Evolutionary conservation across 2,797 vertebrate genomes (phyloP).

Genomic region (Aselliscus stoliczkanus): DNA sequence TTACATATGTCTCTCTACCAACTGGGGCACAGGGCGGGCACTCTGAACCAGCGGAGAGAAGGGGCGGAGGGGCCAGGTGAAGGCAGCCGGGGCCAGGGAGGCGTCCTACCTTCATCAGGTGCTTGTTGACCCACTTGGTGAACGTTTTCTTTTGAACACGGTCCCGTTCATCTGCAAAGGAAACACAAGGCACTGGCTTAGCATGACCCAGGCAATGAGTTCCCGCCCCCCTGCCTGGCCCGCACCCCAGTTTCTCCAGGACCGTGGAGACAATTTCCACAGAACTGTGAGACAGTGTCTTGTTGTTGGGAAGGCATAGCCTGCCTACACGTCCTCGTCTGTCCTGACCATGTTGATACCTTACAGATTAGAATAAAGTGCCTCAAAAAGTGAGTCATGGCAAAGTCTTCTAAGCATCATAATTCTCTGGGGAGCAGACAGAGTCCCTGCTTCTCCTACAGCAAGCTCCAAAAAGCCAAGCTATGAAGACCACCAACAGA

Average conservation of each 20-base stretch:
- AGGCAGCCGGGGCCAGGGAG: fast-evolving
- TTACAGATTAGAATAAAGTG: background rate
- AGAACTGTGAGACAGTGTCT: background rate
- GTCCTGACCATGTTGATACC: background rate
- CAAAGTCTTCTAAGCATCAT: background rate
- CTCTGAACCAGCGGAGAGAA: background rate
- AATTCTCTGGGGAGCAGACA: background rate
- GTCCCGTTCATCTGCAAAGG: conserved; percentile 94
- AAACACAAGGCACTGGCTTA: conserved; percentile 68
- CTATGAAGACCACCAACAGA: background rate
- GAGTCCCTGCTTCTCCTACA: background rate
- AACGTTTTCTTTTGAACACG: conserved; percentile 99
- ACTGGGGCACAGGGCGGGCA: background rate
- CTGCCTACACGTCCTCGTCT: background rate
- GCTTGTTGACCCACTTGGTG: conserved; percentile 99
- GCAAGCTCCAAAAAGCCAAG: background rate
- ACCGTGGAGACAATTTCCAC: background rate
- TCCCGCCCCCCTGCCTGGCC: background rate
- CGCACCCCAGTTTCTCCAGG: background rate
- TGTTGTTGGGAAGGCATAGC: background rate
- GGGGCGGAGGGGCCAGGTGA: no score
- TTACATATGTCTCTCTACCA: background rate
- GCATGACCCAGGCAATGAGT: background rate
- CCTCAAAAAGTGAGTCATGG: background rate
- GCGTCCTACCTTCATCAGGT: conserved; percentile 95